Conservation (phyloP, 2,113 vertebrate genomes). For the Oreocharis arfaki region DNA sequence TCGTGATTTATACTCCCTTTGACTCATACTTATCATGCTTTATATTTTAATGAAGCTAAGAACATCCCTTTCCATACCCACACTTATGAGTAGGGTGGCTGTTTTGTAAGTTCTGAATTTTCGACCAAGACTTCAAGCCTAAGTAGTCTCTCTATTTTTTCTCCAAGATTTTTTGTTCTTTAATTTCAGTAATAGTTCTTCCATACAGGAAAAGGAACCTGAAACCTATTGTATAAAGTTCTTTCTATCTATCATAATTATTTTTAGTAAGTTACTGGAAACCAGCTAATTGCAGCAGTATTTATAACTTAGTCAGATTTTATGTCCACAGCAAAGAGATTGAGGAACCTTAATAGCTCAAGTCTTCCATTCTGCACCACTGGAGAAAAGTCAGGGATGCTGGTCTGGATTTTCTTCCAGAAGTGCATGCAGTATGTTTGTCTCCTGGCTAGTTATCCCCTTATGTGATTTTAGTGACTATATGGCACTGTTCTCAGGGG, state of each 20-base stretch:
- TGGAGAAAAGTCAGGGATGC: background rate
- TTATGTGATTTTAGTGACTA: background rate
- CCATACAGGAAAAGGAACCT: background rate
- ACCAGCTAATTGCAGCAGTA: background rate
- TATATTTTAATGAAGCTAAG: background rate
- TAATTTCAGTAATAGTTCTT: background rate
- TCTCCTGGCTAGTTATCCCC: background rate
- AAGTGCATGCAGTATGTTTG: background rate
- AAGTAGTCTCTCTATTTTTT: background rate
- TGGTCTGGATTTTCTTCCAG: background rate
- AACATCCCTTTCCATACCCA: background rate
- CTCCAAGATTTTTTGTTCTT: background rate
- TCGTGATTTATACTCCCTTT: background rate
- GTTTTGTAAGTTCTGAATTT: background rate
- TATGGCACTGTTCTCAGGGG: background rate
- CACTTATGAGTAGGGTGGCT: background rate
- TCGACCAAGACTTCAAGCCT: background rate
- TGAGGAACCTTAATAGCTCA: background rate
- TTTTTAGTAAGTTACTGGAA: background rate
- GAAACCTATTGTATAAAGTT: background rate
- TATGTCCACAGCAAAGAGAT: background rate
- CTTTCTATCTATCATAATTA: background rate
- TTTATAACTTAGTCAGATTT: background rate
- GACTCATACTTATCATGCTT: background rate
- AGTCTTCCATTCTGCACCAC: background rate